phyloP scores from a whole-genome alignment of 1,140 invertebrate genomes.

The Hermetia illucens region DNA sequence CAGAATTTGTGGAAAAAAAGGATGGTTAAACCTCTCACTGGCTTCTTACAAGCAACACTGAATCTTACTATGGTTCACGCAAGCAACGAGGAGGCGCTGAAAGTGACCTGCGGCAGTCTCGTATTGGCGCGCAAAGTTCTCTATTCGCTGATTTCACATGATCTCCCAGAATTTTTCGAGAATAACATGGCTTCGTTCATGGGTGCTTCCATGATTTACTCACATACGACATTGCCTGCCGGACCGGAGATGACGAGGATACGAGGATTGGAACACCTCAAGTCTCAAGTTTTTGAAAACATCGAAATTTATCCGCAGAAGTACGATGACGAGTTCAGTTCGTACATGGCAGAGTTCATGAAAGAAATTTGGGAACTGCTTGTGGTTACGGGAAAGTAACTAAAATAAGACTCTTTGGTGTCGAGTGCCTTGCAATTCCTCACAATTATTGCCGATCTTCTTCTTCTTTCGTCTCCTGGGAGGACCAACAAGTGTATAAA shows the following conservation, averaged over 20 bases:
- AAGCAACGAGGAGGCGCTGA: constrained; percentile 58
- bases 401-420: constrained; percentile 85
- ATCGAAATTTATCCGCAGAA: constrained; percentile 84
- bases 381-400: constrained; percentile 57
- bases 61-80: constrained; percentile 60
- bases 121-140: constrained; percentile 81
- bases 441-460: constrained; percentile 77
- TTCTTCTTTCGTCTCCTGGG: too few relatives aligned
- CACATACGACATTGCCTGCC: constrained; percentile 53
- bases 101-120: constrained; percentile 74
- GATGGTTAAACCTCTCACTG: constrained; percentile 80
- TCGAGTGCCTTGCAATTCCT: constrained; percentile 88
- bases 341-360: constrained; percentile 73
- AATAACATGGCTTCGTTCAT: constrained; percentile 91
- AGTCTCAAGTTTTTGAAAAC: constrained; percentile 91
- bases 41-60: constrained; percentile 76
- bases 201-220: constrained; percentile 65
- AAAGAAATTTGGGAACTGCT: constrained; percentile 81
- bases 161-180: constrained; percentile 93
- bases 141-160: constrained; percentile 87
- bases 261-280: constrained; percentile 72
- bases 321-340: constrained; percentile 88
- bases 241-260: constrained; percentile 61
- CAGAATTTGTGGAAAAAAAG: constrained; percentile 84
- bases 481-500: too few relatives aligned